phyloP scores from a whole-genome alignment of 2,797 vertebrate species.

The Mastacembelus armatus region DNA sequence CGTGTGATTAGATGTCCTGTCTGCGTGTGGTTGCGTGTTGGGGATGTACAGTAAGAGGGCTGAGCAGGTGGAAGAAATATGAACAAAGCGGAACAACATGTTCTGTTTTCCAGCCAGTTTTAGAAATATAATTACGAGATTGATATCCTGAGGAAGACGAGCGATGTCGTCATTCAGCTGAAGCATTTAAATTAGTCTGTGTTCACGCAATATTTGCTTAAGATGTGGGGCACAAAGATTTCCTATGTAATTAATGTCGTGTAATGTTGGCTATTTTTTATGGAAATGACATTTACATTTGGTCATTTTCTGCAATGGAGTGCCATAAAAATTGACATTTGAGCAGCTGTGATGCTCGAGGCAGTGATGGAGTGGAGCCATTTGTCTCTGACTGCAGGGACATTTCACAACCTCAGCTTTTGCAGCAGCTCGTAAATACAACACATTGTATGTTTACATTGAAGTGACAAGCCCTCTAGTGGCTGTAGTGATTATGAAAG shows the following conservation, averaged over 20 bases:
- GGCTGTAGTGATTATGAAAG: no score
- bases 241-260: slow-evolving; percentile 56
- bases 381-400: slow-evolving; percentile 54
- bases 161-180: slow-evolving; percentile 6
- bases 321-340: slow-evolving; percentile 73
- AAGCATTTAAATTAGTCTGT: slow-evolving; percentile 30
- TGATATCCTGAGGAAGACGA: neutral
- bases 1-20: slow-evolving; percentile 18
- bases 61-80: neutral
- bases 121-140: neutral
- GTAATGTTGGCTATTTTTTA: slow-evolving; percentile 56
- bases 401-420: slow-evolving; percentile 29
- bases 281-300: slow-evolving; percentile 70
- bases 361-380: slow-evolving; percentile 64
- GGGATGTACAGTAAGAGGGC: no score
- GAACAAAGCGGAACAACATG: slow-evolving; percentile 1
- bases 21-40: neutral
- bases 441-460: neutral
- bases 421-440: slow-evolving; percentile 1
- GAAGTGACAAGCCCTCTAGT: neutral
- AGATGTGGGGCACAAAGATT: slow-evolving; percentile 38
- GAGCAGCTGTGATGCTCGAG: slow-evolving; percentile 60
- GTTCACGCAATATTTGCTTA: slow-evolving; percentile 60
- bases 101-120: neutral
- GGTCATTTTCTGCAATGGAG: slow-evolving; percentile 56